Evolutionary conservation across 2,113 vertebrate genomes (phyloP), one percentile per base, ranked within the genome.

Genomic region (Alectura lathami): DNA sequence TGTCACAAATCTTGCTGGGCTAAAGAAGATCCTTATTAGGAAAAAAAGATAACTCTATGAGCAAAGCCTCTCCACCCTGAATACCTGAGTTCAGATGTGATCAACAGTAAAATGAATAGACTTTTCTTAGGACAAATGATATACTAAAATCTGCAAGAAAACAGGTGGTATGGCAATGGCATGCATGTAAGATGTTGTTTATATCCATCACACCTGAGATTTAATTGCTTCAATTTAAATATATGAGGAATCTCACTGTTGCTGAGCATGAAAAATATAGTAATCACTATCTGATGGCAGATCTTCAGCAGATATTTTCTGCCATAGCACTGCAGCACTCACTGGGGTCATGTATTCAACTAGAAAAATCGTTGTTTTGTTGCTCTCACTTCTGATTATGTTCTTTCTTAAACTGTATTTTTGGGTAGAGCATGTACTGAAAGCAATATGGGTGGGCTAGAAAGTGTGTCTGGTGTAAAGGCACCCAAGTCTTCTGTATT

Each of bases 161-260:
- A 17, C 23, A 72, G 53, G 6, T 60, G 72, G 17, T 59, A 40
- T 40, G 56, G 67, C 0, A 14, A 30, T 57, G n/a, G 22, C 62
- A 78, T 27, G 57, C 69, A 66, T 94, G 8, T 72, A 80, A 82
- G 53, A 16, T 15, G n/a, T 8, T 64, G 20, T 82, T 96, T 87
- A 27, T 57, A 14, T 40, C 5, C 1, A 86, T 85, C 51, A 50
- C 69, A 94, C 62, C 92, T 86, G 75, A 86, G 56, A 70, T 72
- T 70, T 91, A 92, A 91, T 88, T 91, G 57, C 59, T 91, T 92
- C 64, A 64, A 4, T 94, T 89, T 92, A 79, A 85, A 91, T 59
- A 34, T n/a, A 74, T 21, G 34, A 94, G 47, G 60, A 67, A 74
- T 89, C 68, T 95, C 34, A 22, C 72, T 83, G 54, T 83, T 91